Evolutionary conservation across 2,113 vertebrate species (phyloP).

Genomic region (Prochilodus magdalenae): DNA sequence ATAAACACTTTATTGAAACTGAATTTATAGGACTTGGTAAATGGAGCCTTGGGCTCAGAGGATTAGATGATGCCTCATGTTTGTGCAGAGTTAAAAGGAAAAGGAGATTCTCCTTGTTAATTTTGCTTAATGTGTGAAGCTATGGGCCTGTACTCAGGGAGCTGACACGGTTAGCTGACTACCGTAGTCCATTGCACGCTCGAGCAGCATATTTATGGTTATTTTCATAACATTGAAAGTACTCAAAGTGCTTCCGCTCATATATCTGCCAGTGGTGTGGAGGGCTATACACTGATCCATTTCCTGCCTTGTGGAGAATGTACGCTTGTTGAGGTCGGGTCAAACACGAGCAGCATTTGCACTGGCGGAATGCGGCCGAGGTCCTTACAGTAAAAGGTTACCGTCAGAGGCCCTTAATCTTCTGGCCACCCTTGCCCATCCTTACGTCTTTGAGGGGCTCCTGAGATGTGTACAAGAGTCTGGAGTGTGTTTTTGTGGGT

Average conservation of each 20-base stretch:
- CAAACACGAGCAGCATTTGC: background rate
- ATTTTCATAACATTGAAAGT: constrained; percentile 7
- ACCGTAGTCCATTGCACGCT: background rate
- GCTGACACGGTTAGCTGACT: constrained; percentile 22
- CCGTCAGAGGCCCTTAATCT: constrained; percentile 3
- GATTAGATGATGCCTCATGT: background rate
- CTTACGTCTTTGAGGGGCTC: background rate
- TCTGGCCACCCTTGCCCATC: background rate
- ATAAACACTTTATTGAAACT: background rate
- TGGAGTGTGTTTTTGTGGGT: constrained; percentile 19
- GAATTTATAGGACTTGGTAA: constrained; percentile 21
- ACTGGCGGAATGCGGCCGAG: background rate
- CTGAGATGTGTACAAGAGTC: background rate
- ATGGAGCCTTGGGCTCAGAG: background rate
- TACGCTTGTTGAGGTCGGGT: background rate
- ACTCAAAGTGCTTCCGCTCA: constrained; percentile 15
- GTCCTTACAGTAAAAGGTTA: constrained; percentile 18
- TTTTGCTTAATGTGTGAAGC: constrained; percentile 16
- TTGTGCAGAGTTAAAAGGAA: background rate
- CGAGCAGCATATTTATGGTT: background rate
- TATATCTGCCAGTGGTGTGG: constrained; percentile 15
- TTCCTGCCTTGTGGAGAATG: background rate
- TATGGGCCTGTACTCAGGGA: constrained; percentile 39
- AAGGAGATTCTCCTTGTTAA: background rate
- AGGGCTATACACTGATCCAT: background rate